Evolutionary conservation across 2,113 vertebrate species (phyloP), one percentile per base, ranked within the genome.

Genomic region (Bothrops jararaca): DNA sequence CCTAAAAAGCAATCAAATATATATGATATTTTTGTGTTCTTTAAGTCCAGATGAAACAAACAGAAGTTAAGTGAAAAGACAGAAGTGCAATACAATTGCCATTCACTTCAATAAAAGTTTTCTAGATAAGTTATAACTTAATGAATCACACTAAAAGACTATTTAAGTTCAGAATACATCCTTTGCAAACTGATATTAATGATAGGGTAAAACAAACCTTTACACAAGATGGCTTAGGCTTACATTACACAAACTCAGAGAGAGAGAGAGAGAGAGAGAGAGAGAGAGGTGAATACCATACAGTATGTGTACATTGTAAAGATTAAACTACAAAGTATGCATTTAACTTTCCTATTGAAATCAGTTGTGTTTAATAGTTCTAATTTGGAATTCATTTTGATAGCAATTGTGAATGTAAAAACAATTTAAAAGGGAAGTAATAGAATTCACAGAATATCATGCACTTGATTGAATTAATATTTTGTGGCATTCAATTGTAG

Each of bases 341-440:
- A 23, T n/a, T 91, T n/a, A 90, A 90, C 89, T 69, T 69, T 64
- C 48, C 54, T 60, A n/a, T 6, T 93, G 42, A 57, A 57, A 92
- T 92, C 52, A 85, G 23, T 92, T 26, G 13, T 3, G 6, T 29
- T 85, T 58, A 57, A 57, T 90, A 26, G 13, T 60, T 34, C 54
- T 90, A 22, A 53, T 42, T 29, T 39, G 9, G 18, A 20, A 20
- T 60, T 15, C 23, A 52, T 64, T 90, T 39, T 90, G 45, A 34
- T 24, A 20, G 24, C 39, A 45, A 13, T 94, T 94, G 6, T 42
- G 15, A 45, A 18, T 89, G 86, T 26, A 86, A 90, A 94, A 42
- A 89, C 53, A 93, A 23, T 57, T 50, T 90, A 92, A 56, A 95
- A 94, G 1, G 1, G 29, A 92, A 93, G 85, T 91, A 93, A 74